phyloP scores from a whole-genome alignment of 2,797 vertebrate genomes.

The Sphaeramia orbicularis region DNA sequence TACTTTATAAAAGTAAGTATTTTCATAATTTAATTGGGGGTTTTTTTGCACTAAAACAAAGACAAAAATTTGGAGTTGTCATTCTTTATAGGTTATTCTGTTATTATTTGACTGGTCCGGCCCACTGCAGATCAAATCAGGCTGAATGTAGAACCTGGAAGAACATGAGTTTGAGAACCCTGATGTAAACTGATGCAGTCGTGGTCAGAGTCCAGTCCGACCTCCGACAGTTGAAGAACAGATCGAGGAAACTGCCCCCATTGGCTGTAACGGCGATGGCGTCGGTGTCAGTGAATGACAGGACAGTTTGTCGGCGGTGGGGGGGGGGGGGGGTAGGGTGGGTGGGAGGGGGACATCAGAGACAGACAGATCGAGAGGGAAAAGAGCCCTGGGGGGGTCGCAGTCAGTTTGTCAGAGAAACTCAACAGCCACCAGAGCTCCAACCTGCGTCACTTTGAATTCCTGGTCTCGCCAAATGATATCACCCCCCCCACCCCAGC shows the following conservation, averaged over 20 bases:
- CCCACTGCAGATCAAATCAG: too few relatives aligned
- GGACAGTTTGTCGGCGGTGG: constrained; percentile 25
- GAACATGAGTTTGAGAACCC: too few relatives aligned
- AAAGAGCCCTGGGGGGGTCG: constrained; percentile 47
- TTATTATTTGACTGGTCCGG: too few relatives aligned
- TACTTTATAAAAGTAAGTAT: too few relatives aligned
- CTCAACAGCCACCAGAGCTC: constrained; percentile 77
- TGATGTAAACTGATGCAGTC: too few relatives aligned
- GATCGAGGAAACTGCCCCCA: constrained; percentile 14
- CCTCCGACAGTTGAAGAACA: constrained; percentile 16
- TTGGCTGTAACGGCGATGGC: constrained; percentile 13
- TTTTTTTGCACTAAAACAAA: too few relatives aligned
- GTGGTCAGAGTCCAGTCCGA: not conserved
- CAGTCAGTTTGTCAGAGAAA: constrained; percentile 82
- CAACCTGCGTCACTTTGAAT: constrained; percentile 88
- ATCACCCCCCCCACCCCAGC: constrained; percentile 31
- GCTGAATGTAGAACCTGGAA: too few relatives aligned
- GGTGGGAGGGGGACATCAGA: constrained; percentile 29
- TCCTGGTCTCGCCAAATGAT: constrained; percentile 81
- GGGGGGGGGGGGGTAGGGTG: too few relatives aligned
- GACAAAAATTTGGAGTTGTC: too few relatives aligned
- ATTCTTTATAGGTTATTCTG: too few relatives aligned
- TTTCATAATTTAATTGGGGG: too few relatives aligned
- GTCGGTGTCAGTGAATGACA: constrained; percentile 30
- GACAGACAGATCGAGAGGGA: constrained; percentile 45